Evolutionary conservation across 2,888 invertebrate genomes (phyloP).

Genomic region (Platycnemis pennipes): DNA sequence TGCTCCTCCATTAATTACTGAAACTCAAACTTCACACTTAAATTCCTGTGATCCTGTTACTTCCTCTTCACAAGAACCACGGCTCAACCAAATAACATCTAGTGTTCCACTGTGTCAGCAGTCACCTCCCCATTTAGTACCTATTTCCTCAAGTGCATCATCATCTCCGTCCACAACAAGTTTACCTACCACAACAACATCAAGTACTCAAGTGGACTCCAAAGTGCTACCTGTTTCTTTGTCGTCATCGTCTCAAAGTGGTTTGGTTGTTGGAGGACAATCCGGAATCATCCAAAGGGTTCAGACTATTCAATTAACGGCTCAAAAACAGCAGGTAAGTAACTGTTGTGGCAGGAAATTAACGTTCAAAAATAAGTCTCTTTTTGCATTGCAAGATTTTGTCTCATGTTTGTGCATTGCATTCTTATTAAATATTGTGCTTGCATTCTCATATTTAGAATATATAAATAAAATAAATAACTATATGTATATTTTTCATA

Average conservation of each 20-base stretch:
- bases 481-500: too few relatives aligned
- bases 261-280: constrained; percentile 53
- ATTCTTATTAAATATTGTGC: too few relatives aligned
- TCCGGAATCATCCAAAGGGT: constrained; percentile 81
- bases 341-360: background rate
- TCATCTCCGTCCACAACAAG: constrained; percentile 64
- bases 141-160: constrained; percentile 51
- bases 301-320: constrained; percentile 87
- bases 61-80: constrained; percentile 35
- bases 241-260: constrained; percentile 37
- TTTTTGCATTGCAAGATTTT: background rate
- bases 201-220: constrained; percentile 74
- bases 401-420: too few relatives aligned
- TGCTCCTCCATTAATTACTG: constrained; percentile 30
- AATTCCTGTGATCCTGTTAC: constrained; percentile 54
- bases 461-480: too few relatives aligned
- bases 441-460: too few relatives aligned
- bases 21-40: constrained; percentile 6
- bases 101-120: constrained; percentile 41
- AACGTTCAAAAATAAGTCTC: background rate
- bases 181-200: constrained; percentile 73
- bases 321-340: constrained; percentile 85
- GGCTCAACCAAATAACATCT: constrained; percentile 37
- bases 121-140: constrained; percentile 49
- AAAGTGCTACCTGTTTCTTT: constrained; percentile 60